Base-by-base conservation (phyloP, 2,888 invertebrate species). In the Hirudinaria manillensis region DNA sequence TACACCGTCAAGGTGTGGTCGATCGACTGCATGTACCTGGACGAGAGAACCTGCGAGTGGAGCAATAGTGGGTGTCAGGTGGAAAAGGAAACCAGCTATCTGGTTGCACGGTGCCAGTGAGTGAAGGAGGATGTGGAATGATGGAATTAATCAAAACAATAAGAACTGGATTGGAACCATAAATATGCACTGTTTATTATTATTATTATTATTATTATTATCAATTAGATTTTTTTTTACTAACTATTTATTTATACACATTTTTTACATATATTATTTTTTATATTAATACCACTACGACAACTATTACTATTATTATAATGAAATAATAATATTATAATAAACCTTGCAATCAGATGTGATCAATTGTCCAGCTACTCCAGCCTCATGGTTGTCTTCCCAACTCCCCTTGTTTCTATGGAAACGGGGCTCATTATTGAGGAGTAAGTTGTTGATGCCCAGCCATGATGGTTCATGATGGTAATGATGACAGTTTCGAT, bases 11-110 rank as follows among this genome's bases (percentile, higher is more conserved):
- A 78, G 36, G 70, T 83, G 53, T 84, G 84, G 84, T 82, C 81
- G 81, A 81, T 81, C 21, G 78, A 81, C 51, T 85, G 85, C 78
- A 76, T 84, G 24, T 83, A 80, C 81, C 84, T 84, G 84, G 79
- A 83, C 72, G 71, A 77, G 6, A 70, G 72, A 7, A 68, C 56
- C 16, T 75, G 77, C 24, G 65, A 76, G 6, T 84, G 85, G 84
- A 80, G 80, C 19, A 75, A 78, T 3, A 78, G 80, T 27, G 84
- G 84, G 4, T 85, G 85, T 76, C 74, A 75, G 55, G 79, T 81
- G 24, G 79, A 27, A 78, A 77, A 13, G 74, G 77, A 16, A 82
- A 79, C 55, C 73, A 80, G 29, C 75, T 80, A 29, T 79, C 82
- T 0, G 81, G 81, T 70, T 84, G 84, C 81, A 80, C 79, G 82